Percentiles rank a stretch among this genome's conserved stretches.
Conservation (phyloP, 2,113 vertebrate species). For the Falco punctatus region DNA sequence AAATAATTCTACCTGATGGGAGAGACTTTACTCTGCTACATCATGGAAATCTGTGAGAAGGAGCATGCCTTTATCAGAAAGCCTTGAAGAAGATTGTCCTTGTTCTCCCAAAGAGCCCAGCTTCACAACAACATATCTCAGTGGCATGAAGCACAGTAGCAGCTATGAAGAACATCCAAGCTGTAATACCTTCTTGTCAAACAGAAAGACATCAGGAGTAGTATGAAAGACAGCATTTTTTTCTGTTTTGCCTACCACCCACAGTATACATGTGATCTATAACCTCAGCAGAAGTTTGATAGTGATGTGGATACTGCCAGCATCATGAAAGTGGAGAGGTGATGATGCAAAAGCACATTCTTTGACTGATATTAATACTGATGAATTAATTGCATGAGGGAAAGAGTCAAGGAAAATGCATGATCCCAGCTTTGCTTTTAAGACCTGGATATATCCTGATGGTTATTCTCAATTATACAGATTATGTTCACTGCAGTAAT, state of each 20-base stretch:
- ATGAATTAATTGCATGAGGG: not conserved
- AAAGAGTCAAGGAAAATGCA: not conserved
- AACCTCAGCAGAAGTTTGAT: not conserved
- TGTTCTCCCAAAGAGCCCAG: not conserved
- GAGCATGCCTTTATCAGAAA: not conserved
- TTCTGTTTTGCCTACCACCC: not conserved
- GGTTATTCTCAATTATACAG: not conserved
- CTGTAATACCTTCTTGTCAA: not conserved
- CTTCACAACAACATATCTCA: not conserved
- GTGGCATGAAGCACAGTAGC: not conserved
- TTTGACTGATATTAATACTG: not conserved
- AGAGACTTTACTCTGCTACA: not conserved
- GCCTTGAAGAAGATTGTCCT: not conserved
- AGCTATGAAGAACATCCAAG: not conserved
- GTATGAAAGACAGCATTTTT: not conserved
- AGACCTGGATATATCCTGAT: not conserved
- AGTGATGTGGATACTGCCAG: not conserved
- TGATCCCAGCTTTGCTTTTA: not conserved
- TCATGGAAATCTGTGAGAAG: not conserved
- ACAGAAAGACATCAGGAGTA: not conserved
- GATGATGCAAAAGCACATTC: not conserved
- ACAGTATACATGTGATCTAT: not conserved
- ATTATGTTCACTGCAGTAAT: not conserved
- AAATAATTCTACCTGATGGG: not conserved
- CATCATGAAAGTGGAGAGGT: not conserved